phyloP scores from a whole-genome alignment of 1,140 invertebrate genomes.

The Adelges cooleyi region DNA sequence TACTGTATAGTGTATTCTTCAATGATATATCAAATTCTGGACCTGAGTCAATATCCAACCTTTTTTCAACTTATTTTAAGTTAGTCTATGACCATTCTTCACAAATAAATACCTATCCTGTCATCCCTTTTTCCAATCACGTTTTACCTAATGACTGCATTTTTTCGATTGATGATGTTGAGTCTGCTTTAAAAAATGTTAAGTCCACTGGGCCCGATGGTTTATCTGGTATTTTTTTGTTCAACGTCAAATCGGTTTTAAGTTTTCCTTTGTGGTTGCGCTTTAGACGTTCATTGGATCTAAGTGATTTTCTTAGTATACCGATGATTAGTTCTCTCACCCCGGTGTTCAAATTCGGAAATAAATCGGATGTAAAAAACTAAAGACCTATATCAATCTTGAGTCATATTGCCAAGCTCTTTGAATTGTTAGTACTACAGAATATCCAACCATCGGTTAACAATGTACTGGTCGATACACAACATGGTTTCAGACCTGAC shows the following conservation, averaged over 20 bases:
- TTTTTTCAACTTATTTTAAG: too few species aligned
- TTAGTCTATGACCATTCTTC: too few species aligned
- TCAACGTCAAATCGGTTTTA: neutral
- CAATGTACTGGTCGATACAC: too few species aligned
- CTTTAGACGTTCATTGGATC: neutral
- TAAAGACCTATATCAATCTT: neutral
- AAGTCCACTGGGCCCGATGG: conserved; percentile 5
- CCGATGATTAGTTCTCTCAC: neutral
- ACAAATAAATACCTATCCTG: too few species aligned
- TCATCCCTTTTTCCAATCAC: too few species aligned
- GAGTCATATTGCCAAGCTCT: neutral
- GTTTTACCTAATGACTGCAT: too few species aligned
- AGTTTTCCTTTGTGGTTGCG: neutral
- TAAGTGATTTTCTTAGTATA: neutral
- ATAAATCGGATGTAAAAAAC: conserved; percentile 1
- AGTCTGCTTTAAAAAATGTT: neutral
- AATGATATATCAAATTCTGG: too few species aligned
- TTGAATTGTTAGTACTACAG: neutral
- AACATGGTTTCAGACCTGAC: neutral
- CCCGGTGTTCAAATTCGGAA: neutral
- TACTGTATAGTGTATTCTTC: too few species aligned
- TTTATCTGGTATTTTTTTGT: neutral
- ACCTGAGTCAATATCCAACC: too few species aligned
- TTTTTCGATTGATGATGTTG: too few species aligned
- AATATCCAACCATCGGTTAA: neutral